Base-by-base conservation (phyloP, 1,140 invertebrate species). In the Leptinotarsa undecemlineata region DNA sequence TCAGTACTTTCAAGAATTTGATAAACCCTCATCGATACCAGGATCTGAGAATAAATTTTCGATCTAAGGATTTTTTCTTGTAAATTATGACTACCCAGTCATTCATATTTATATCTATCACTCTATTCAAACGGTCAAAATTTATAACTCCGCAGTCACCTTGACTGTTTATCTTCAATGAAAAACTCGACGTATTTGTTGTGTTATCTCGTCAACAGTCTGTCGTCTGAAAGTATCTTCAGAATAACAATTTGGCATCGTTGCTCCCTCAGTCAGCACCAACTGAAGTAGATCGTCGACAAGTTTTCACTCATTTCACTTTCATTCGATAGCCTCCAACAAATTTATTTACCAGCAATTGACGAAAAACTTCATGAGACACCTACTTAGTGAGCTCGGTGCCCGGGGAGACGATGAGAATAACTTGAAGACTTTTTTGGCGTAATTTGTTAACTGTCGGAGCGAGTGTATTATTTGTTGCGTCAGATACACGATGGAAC, bases 241-340 rank as follows among this genome's bases (percentile, higher is more conserved):
- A 42, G 8, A 42, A 11, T 11, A 42, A 42, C 33, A 26, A 64
- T 21, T 23, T 47, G 66, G 66, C 66, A 68, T 42, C 66, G n/a
- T 15, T 47, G 66, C n/a, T 42, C 2, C 13, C n/a, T 19, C 23
- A 6, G 19, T 8, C 33, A 26, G 15, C 23, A 42, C 66, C 33
- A 26, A 68, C 51, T 19, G 23, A 68, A 19, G 76, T 76, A 75
- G 76, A 77, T 72, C 69, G 68, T 76, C 76, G 71, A 68, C 76
- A 76, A 76, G 80, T 82, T 83, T 81, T 80, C 71, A 81, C 80
- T 82, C 80, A 82, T 82, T 82, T 82, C 81, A 82, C 81, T 82
- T 82, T 82, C 81, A 81, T 82, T 81, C 78, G 79, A 79, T 78
- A 57, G 72, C 72, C 76, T 66, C 71, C 78, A 75, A 77, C 71